Conservation (phyloP, 1,140 invertebrate genomes). For the Macrobrachium nipponense region DNA sequence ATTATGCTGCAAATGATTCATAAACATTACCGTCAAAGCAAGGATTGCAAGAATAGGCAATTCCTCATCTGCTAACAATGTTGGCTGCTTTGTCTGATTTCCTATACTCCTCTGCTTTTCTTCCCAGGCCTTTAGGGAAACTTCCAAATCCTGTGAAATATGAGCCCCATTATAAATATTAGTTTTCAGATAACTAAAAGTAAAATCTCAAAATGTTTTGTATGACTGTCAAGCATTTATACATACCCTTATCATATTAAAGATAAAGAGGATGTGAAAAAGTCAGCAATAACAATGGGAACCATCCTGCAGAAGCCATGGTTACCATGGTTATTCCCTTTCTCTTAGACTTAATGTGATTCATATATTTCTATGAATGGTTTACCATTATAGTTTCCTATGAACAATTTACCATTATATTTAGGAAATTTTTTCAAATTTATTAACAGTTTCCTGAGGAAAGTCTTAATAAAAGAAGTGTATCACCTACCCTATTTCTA, state of each 20-base stretch:
- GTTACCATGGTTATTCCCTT: too few relatives aligned
- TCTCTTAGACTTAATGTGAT: too few relatives aligned
- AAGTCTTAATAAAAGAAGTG: background rate
- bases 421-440: too few relatives aligned
- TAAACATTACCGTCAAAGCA: conserved; percentile 80
- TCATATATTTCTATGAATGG: too few relatives aligned
- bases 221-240: background rate
- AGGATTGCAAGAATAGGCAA: conserved; percentile 71
- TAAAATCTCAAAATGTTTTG: background rate
- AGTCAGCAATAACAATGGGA: too few relatives aligned
- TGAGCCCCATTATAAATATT: conserved; percentile 1
- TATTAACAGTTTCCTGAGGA: too few relatives aligned
- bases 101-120: conserved; percentile 85
- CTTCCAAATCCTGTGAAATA: conserved; percentile 80
- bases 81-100: conserved; percentile 66
- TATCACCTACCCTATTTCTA: conserved; percentile 79
- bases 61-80: conserved; percentile 77
- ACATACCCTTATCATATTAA: too few relatives aligned
- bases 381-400: too few relatives aligned
- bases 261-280: too few relatives aligned
- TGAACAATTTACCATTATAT: too few relatives aligned
- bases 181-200: background rate
- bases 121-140: conserved; percentile 90
- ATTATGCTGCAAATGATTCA: too few relatives aligned
- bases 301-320: too few relatives aligned